Evolutionary conservation across 2,888 invertebrate species (phyloP).

Genomic region (Nesidiocoris tenuis): DNA sequence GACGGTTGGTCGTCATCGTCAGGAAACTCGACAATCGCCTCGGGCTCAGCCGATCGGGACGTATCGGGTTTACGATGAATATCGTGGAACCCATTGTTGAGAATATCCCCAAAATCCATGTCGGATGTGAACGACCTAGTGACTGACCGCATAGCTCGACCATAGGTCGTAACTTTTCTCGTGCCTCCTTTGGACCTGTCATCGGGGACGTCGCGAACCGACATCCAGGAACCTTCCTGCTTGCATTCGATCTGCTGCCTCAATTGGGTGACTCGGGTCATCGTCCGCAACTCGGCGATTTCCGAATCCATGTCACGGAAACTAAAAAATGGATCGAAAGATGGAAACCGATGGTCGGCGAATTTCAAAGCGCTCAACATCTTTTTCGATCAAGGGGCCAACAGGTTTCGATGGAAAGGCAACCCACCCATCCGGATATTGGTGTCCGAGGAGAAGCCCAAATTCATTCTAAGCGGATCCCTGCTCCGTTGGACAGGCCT

Average conservation of each 20-base stretch:
- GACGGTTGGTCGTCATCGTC: not conserved
- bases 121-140: constrained; percentile 40
- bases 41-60: not conserved
- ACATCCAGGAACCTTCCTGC: constrained; percentile 46
- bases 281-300: constrained; percentile 46
- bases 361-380: constrained; percentile 27
- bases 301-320: constrained; percentile 46
- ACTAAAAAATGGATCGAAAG: constrained; percentile 34
- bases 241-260: constrained; percentile 46
- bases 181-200: constrained; percentile 33
- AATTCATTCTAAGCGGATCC: too few species aligned
- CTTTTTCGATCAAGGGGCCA: not conserved
- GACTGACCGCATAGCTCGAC: constrained; percentile 43
- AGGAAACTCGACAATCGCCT: constrained; percentile 37
- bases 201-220: constrained; percentile 45
- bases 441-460: too few species aligned
- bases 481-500: too few species aligned
- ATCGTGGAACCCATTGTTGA: not conserved
- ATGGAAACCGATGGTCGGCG: constrained; percentile 42
- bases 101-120: constrained; percentile 29
- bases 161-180: constrained; percentile 45
- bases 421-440: constrained; percentile 1
- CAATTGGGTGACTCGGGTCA: constrained; percentile 45
- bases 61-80: too few species aligned
- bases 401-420: not conserved